These are phyloP conservation scores for Dynastes maya DNA, from an alignment of 2,888 invertebrate species.

Conservation along the genomic window DNA sequence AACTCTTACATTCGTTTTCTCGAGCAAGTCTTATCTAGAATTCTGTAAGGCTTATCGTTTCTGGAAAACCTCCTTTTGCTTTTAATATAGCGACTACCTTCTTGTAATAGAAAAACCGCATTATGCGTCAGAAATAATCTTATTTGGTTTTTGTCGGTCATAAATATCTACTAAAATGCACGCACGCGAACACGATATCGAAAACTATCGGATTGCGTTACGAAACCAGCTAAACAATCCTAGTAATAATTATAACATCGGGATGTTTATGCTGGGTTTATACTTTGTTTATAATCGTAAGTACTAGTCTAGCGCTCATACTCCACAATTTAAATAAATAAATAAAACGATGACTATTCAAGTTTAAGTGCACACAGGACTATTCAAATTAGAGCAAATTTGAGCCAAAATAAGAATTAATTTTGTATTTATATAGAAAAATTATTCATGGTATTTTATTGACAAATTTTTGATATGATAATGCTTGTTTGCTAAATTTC, in stretches of 20 bases:
- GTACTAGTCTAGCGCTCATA: not conserved
- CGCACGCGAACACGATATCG: conserved; percentile 17
- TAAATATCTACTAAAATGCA: not conserved
- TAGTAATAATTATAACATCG: conserved; percentile 1
- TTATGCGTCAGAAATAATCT: conserved; percentile 6
- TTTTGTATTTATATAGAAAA: too few species aligned
- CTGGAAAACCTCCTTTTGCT: too few species aligned
- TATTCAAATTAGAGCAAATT: too few species aligned
- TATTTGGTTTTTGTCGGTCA: not conserved
- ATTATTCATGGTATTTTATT: too few species aligned
- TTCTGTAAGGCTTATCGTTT: too few species aligned
- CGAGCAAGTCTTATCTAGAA: too few species aligned
- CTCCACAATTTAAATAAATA: not conserved
- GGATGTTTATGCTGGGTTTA: not conserved
- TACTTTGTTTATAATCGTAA: conserved; percentile 10
- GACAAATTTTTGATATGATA: too few species aligned
- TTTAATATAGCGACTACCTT: too few species aligned
- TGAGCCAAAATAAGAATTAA: too few species aligned
- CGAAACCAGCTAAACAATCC: not conserved
- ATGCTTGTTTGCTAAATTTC: too few species aligned
- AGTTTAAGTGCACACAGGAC: too few species aligned
- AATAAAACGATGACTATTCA: not conserved
- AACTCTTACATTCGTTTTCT: too few species aligned
- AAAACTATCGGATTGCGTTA: conserved; percentile 3
- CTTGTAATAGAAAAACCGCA: not conserved